Conservation (phyloP, 1,140 invertebrate genomes). For the Scaptodrosophila lebanonensis region DNA sequence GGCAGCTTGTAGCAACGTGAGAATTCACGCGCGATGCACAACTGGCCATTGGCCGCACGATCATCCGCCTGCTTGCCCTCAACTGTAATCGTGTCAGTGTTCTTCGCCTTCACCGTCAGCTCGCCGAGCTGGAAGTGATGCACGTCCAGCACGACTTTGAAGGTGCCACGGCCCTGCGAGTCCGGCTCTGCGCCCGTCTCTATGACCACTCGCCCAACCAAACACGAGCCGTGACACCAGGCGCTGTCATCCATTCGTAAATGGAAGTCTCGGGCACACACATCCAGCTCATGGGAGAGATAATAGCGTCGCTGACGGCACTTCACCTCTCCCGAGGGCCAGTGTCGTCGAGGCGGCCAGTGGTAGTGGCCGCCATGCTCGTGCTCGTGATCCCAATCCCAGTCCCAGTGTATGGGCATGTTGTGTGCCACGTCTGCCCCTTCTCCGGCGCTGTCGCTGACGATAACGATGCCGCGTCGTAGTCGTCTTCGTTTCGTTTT, state of each 20-base stretch:
- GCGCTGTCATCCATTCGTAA: slow-evolving; percentile 58
- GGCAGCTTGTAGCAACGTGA: slow-evolving; percentile 67
- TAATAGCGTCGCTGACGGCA: slow-evolving; percentile 62
- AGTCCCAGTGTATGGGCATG: slow-evolving; percentile 72
- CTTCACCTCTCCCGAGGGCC: slow-evolving; percentile 57
- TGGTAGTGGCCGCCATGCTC: slow-evolving; percentile 45
- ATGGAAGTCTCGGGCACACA: slow-evolving; percentile 65
- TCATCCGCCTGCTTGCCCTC: slow-evolving; percentile 66
- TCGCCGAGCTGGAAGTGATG: slow-evolving; percentile 66
- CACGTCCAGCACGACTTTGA: slow-evolving; percentile 69
- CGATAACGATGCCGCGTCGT: background rate
- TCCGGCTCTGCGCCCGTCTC: slow-evolving; percentile 64
- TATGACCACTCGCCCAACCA: slow-evolving; percentile 60
- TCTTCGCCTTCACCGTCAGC: slow-evolving; percentile 63
- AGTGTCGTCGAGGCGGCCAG: slow-evolving; percentile 50
- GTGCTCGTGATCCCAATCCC: slow-evolving; percentile 67
- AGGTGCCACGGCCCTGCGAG: slow-evolving; percentile 61
- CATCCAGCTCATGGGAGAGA: slow-evolving; percentile 57
- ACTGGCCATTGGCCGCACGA: slow-evolving; percentile 50
- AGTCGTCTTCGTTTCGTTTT: slow-evolving; percentile 16
- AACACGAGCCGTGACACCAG: slow-evolving; percentile 69
- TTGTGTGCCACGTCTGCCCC: background rate
- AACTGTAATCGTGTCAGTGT: slow-evolving; percentile 62
- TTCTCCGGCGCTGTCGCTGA: background rate
- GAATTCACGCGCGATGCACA: slow-evolving; percentile 68